Base-by-base conservation (phyloP, 1,140 invertebrate species). In the Drosophila baimaii region DNA sequence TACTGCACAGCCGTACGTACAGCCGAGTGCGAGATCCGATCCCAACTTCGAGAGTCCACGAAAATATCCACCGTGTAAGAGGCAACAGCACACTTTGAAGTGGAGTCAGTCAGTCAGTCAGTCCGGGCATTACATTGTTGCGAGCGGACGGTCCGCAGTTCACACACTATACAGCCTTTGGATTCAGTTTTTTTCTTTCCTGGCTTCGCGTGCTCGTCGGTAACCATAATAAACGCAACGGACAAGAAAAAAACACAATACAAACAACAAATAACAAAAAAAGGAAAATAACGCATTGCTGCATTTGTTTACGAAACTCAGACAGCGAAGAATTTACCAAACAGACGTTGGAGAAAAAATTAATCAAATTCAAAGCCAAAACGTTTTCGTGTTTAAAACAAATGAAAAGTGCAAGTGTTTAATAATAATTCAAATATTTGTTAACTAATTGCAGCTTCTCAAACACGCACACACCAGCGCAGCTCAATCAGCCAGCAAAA, bases 361-460 rank as follows among this genome's bases (percentile, higher is more conserved):
- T 72, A 58, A 70, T 51, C 7, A 77, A 69, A 65, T 65, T 76
- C 59, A 74, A 77, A 59, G 55, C 39, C 51, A 56, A 59, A 59
- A 63, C 74, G 78, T 82, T 79, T 81, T 65, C 44, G 75, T 78
- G 76, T 59, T 52, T 13, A 71, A 71, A 55, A 19, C 37, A 37
- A 49, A 57, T 43, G 19, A 77, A 63, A 77, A 79, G 63, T 73
- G 68, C 41, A 77, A 89, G 76, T 78, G 74, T 33, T 76, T 61
- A 79, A 78, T 55, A 74, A 89, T 83, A 73, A 80, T 77, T 72
- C 6, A 66, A 84, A 77, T 84, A 80, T 89, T 88, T 88, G 85
- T 89, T 77, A 89, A 88, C 80, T 88, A 83, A 88, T 86, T 86
- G 83, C 82, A 86, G 82, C 79, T 63, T 63, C 52, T 51, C 61